phyloP scores from a whole-genome alignment of 2,888 invertebrate genomes.

The Danaus chrysippus region DNA sequence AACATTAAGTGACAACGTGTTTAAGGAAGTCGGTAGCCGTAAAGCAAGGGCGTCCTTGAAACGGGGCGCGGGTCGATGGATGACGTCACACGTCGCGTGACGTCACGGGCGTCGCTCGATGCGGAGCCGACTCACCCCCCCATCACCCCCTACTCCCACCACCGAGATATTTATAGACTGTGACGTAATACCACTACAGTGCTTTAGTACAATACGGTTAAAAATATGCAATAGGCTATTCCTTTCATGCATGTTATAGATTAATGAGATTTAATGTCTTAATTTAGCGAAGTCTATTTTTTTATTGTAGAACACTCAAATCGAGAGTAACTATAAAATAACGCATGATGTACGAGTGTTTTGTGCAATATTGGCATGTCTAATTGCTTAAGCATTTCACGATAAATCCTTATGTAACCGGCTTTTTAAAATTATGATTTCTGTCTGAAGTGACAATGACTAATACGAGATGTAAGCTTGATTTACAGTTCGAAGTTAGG shows the following conservation, averaged over 20 bases:
- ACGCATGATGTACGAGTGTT: slow-evolving; percentile 9
- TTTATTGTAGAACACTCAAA: not conserved
- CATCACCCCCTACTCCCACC: slow-evolving; percentile 50
- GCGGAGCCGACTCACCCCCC: slow-evolving; percentile 50
- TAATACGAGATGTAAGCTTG: not conserved
- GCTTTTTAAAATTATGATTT: slow-evolving; percentile 2
- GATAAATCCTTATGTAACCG: slow-evolving; percentile 4
- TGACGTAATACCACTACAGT: slow-evolving; percentile 66
- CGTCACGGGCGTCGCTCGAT: slow-evolving; percentile 66
- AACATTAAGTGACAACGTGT: slow-evolving; percentile 31
- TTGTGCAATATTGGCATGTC: slow-evolving; percentile 8
- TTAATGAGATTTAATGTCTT: slow-evolving; percentile 9
- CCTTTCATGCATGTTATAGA: slow-evolving; percentile 7
- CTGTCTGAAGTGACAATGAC: slow-evolving; percentile 2
- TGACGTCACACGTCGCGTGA: slow-evolving; percentile 65
- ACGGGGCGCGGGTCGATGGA: slow-evolving; percentile 65
- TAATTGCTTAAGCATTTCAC: slow-evolving; percentile 13
- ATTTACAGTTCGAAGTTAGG: too few species aligned
- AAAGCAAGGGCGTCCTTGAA: slow-evolving; percentile 73
- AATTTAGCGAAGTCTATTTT: slow-evolving; percentile 9
- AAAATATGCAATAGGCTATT: slow-evolving; percentile 38
- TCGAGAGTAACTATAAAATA: slow-evolving; percentile 9
- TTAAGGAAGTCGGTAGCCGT: slow-evolving; percentile 58
- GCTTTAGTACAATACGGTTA: slow-evolving; percentile 43
- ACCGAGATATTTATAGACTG: slow-evolving; percentile 69